These are phyloP conservation scores for Oreonectes daqikongensis DNA, from an alignment of 2,797 vertebrate genomes.

Conservation along the genomic window DNA sequence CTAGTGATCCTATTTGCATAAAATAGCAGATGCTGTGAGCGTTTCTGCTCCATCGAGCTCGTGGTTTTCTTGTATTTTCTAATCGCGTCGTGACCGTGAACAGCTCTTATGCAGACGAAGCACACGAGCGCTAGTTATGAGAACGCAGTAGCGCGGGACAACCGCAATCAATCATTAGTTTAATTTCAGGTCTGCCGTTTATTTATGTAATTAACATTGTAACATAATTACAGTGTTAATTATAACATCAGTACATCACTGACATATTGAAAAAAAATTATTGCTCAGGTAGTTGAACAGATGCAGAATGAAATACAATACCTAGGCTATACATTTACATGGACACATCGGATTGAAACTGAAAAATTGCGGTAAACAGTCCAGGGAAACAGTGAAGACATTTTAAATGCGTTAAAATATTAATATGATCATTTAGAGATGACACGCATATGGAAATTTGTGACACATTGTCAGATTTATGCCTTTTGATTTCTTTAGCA, in stretches of 20 bases:
- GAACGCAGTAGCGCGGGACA: neutral
- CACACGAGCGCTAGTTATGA: constrained; percentile 22
- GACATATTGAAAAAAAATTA: constrained; percentile 3
- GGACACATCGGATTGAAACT: too few species aligned
- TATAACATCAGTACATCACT: constrained; percentile 30
- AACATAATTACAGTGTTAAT: constrained; percentile 31
- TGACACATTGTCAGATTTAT: too few species aligned
- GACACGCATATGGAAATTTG: too few species aligned
- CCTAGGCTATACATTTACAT: too few species aligned
- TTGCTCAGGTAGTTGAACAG: constrained; percentile 5
- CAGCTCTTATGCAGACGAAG: constrained; percentile 2
- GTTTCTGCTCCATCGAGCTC: constrained; percentile 18
- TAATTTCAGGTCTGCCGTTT: constrained; percentile 35
- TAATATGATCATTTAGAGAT: too few species aligned
- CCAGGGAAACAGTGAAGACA: too few species aligned
- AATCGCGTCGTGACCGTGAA: constrained; percentile 5
- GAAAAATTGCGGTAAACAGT: too few species aligned
- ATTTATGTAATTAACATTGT: constrained; percentile 38
- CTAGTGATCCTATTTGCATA: constrained; percentile 34
- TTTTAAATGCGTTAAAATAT: too few species aligned
- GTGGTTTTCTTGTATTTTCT: constrained; percentile 30
- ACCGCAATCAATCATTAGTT: constrained; percentile 34
- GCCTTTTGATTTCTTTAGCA: too few species aligned
- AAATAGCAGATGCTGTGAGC: constrained; percentile 17
- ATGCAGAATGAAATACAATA: neutral